Conservation (phyloP, 2,113 vertebrate genomes). For the Halichoeres trimaculatus region DNA sequence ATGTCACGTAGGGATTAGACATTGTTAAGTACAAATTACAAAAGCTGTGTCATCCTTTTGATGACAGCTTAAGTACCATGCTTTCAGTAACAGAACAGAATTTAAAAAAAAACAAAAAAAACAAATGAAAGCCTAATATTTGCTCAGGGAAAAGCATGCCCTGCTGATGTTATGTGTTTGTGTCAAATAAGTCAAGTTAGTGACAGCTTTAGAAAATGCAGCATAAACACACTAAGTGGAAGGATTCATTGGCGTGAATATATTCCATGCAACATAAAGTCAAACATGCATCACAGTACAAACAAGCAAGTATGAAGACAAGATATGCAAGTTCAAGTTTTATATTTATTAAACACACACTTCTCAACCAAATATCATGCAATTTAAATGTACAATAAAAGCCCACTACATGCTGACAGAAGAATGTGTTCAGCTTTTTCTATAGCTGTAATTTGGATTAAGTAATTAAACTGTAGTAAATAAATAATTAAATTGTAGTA, state of each 20-base stretch:
- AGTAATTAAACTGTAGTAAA: background rate
- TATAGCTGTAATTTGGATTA: background rate
- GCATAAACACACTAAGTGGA: background rate
- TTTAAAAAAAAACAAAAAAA: background rate
- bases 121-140: background rate
- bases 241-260: background rate
- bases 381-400: conserved; percentile 24
- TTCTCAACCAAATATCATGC: conserved; percentile 68
- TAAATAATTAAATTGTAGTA: background rate
- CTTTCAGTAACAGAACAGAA: conserved; percentile 3
- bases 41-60: background rate
- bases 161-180: background rate
- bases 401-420: background rate
- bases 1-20: background rate
- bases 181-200: conserved; percentile 2
- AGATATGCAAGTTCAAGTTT: conserved; percentile 83
- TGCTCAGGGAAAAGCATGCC: background rate
- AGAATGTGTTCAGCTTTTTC: background rate
- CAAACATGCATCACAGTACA: conserved; percentile 34
- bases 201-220: conserved; percentile 5
- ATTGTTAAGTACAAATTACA: background rate
- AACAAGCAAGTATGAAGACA: conserved; percentile 70
- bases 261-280: conserved; percentile 50
- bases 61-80: background rate
- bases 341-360: conserved; percentile 78